A percentile compares a stretch with the other conserved stretches of the same genome.
Conservation (phyloP, 2,888 invertebrate species). For the Lasioglossum morio region DNA sequence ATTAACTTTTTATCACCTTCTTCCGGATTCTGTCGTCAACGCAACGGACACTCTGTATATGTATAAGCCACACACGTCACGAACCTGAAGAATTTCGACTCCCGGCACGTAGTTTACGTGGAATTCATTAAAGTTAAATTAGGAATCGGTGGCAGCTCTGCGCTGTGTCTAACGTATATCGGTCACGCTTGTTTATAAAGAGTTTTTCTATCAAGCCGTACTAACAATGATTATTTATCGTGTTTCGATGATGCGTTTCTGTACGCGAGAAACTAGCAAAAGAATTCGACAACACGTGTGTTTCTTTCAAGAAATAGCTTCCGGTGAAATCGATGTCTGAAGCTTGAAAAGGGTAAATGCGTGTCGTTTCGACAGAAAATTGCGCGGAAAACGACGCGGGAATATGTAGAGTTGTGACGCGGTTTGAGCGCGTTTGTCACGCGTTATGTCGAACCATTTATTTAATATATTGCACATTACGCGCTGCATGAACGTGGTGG, state of each 20-base stretch:
- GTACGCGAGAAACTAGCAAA: constrained; percentile 1
- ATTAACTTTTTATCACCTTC: not conserved
- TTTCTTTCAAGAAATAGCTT: constrained; percentile 22
- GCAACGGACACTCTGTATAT: not conserved
- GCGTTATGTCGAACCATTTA: constrained; percentile 20
- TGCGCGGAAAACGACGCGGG: constrained; percentile 14
- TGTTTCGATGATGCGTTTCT: not conserved
- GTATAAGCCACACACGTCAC: constrained; percentile 14
- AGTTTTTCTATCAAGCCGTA: not conserved
- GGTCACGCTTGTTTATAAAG: not conserved
- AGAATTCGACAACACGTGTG: constrained; percentile 32
- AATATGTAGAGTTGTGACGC: constrained; percentile 13
- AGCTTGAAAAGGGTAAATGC: constrained; percentile 21
- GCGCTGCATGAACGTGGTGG: constrained; percentile 25
- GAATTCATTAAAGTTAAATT: constrained; percentile 45
- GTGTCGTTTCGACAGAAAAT: constrained; percentile 12
- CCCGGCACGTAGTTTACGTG: constrained; percentile 25
- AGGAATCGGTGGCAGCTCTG: constrained; percentile 17
- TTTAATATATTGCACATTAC: constrained; percentile 36
- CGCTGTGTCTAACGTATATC: not conserved
- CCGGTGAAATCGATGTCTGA: constrained; percentile 37
- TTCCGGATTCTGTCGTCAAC: constrained; percentile 3
- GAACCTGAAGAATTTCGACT: constrained; percentile 22
- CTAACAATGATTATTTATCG: not conserved
- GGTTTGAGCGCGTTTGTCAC: constrained; percentile 22